Base-by-base conservation (phyloP, 2,797 vertebrate species). In the Pipistrellus nathusii region DNA sequence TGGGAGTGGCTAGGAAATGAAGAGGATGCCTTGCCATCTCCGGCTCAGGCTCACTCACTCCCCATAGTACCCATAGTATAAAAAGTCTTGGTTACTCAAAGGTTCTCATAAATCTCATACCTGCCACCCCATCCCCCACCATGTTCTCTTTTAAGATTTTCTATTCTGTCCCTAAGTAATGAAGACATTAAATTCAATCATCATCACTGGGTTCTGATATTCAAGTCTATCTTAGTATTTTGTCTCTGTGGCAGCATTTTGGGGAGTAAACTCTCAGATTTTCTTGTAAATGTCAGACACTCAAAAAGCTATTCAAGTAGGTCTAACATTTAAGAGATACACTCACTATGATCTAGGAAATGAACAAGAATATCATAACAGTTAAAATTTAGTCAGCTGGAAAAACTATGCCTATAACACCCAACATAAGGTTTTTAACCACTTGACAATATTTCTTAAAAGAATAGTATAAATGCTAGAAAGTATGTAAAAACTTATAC, bases 1-100 rank as follows among this genome's bases (percentile, higher is more conserved):
- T 81, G 92, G 90, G 90, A 96, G 53, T n/a, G 44, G 72, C 6
- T 93, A 87, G 87, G 73, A 89, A 94, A 46, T 5, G 44, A 91
- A 25, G 8, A 46, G 6, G 68, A 82, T 5, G 44, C 46, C 93
- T 87, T 62, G 59, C 69, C n/a, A 5, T 81, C n/a, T 0, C 0
- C 21, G 72, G 10, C 25, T n/a, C 38, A 21, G 23, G 44, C 69
- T 88, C 9, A 0, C 41, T 35, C 38, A 8, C 4, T 20, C 72
- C 73, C 59, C 66, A 11, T 10, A 32, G 77, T 85, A 73, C 73
- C 59, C 66, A 11, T 10, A 32, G 77, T 85, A 73, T 75, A 82
- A 71, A 71, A 93, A 82, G 35, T 83, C 53, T 64, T 57, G 21
- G 38, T 71, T 76, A 64, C 15, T 85, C n/a, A 83, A 51, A 55